A percentile compares a stretch with the other conserved stretches of the same genome.
Conservation (phyloP, 2,113 vertebrate genomes). For the Tyrannus savana region DNA sequence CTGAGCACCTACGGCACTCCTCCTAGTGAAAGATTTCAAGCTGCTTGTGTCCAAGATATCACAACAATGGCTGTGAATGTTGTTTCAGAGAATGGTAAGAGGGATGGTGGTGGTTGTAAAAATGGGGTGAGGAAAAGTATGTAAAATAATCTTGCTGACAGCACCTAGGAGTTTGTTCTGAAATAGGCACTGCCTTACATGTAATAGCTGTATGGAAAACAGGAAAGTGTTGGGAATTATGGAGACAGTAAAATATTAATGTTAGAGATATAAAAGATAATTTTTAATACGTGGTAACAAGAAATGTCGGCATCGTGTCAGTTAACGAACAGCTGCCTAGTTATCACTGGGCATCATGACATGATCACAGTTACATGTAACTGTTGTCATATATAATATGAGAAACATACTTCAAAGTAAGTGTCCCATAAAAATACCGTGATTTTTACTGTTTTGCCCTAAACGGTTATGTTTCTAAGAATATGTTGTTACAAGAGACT, state of each 20-base stretch:
- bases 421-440: neutral
- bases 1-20: constrained; percentile 87
- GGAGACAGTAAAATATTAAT: neutral
- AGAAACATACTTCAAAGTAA: neutral
- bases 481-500: neutral
- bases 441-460: neutral
- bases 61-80: constrained; percentile 89
- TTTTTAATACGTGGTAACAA: neutral
- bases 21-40: constrained; percentile 52
- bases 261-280: neutral
- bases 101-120: neutral
- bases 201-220: neutral
- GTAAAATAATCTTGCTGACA: neutral
- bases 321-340: neutral
- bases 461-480: neutral
- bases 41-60: constrained; percentile 84
- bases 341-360: neutral
- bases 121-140: neutral
- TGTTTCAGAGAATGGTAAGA: constrained; percentile 85
- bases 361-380: neutral
- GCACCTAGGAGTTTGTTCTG: neutral
- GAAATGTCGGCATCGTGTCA: neutral
- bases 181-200: neutral
- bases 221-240: neutral
- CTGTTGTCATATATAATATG: neutral